Base-by-base conservation (phyloP, 2,113 vertebrate genomes). In the Brachirus orientalis region DNA sequence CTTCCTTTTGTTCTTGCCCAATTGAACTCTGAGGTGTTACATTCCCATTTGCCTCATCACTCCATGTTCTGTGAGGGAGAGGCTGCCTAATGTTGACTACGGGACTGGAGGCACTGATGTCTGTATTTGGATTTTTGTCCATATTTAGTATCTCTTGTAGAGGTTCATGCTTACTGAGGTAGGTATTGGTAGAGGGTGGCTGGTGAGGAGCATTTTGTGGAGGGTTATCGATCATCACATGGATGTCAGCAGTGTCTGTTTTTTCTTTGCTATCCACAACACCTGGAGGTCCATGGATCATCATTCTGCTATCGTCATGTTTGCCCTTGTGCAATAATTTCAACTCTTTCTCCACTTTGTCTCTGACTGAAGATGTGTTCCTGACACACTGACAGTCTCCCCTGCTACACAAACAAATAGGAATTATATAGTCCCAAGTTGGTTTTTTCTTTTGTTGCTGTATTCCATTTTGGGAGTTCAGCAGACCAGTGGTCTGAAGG, bases 361-460 rank as follows among this genome's bases (percentile, higher is more conserved):
- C 83, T 16, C 6, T 7, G 54, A 35, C 65, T 51, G 84, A 74
- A 14, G 57, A 11, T 2, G 50, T 65, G 53, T 74, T 92, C 10
- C 85, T 88, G 54, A 86, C 57, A 43, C 91, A 94, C 75, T 80
- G 80, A 63, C 90, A 85, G 68, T 93, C 93, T 48, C 90, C 92
- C 61, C 92, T 80, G 75, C 71, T 89, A 63, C 94, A 96, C 53
- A 94, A 84, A 67, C 94, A 95, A 63, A 93, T 48, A 1, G 96
- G 94, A 75, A 95, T 92, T 69, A 96, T 90, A 69, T 89, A 94
- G 76, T 93, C 81, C 72, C 88, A 89, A 56, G 86, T 92, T 43
- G 78, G 79, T 43, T 87, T 89, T 72, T 87, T 92, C 48, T 75
- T 89, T 77, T 87, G 83, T 0, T 51, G 75, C 16, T 78, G 85